Base-by-base conservation (phyloP, 2,888 invertebrate species). In the Mactromeris polynyma region DNA sequence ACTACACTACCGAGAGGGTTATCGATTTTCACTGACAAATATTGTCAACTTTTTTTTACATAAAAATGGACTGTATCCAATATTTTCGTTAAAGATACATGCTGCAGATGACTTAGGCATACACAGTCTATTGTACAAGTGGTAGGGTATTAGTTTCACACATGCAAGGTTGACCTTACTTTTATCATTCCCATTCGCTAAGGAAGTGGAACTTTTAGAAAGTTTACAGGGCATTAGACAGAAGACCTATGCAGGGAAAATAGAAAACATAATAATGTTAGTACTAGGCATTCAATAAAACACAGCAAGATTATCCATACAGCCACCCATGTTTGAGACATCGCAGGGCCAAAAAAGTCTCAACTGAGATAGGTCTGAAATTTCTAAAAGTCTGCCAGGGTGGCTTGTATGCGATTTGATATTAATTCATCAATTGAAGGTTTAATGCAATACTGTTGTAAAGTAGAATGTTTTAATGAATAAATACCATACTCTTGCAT, bases 191-290 rank as follows among this genome's bases (percentile, higher is more conserved):
- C 92, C 91, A 88, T 88, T 92, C 58, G 92, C 89, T 87, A 92
- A 87, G 88, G 90, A 83, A 87, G 92, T 91, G 84, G 93, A 90
- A 89, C 93, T 93, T 93, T 93, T 94, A 93, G 94, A 93, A 88
- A 94, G 91, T 91, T 94, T 93, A 92, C 94, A 94, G 90, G 95
- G 94, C 86, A 94, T 91, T 77, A 95, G 93, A 91, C 93, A 94
- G 90, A 95, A 95, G 86, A 95, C 95, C 95, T 95, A 94, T 81
- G 79, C 80, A 88, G 85, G 86, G 86, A 83, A 87, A 91, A 83
- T 88, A 87, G 91, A 85, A 87, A 81, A 89, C 46, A 83, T 38
- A n/a, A n/a, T n/a, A n/a, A 83, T 83, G 80, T 89, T 89, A 89
- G 78, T 88, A 82, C 31, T 40, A 46, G 7, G 33, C 73, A 73